Base-by-base conservation (phyloP, 2,888 invertebrate genomes). In the Sarcophaga carnaria region DNA sequence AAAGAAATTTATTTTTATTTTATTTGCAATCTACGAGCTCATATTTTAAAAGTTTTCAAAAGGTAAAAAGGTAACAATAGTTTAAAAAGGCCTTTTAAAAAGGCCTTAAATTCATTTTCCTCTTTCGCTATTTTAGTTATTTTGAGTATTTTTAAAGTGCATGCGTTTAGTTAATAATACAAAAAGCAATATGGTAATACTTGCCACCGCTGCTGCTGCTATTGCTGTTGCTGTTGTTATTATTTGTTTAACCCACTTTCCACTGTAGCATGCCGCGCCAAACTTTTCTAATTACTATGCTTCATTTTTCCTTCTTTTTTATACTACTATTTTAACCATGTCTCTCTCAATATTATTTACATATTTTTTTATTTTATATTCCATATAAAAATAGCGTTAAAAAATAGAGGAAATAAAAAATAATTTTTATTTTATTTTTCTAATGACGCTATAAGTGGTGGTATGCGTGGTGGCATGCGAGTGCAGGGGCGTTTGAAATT, bases 211-310 rank as follows among this genome's bases (percentile, higher is more conserved):
- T 37, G 10, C 37, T 37, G 3, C 10, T 37, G 37, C 37, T 37
- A 10, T 2, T 37, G 2, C 37, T 37, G 37, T 2, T 37, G 10
- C 8, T 37, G 37, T 37, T 12, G 14, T 66, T 66, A 22, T 17
- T 64, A 45, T 71, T 77, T 78, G 62, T 84, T 84, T 77, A 71
- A 77, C 80, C 80, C 37, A 78, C 22, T 76, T 82, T 80, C 37
- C 17, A 17, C 17, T 62, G 22, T 66, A 66, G 45, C 60, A 77
- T 14, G 67, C 62, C 60, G 77, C 37, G 37, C 72, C 74, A 81
- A 85, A 75, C 70, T 82, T 85, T 86, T 86, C 54, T 82, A 86
- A 86, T 86, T 86, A 82, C 47, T 76, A 54, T 59, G 69, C 67
- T 77, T 59, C 27, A 76, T 60, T 81, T 76, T 69, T 37, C 10